Evolutionary conservation across 2,113 vertebrate species (phyloP), one percentile per base, ranked within the genome.

Genomic region (Ciconia boyciana): DNA sequence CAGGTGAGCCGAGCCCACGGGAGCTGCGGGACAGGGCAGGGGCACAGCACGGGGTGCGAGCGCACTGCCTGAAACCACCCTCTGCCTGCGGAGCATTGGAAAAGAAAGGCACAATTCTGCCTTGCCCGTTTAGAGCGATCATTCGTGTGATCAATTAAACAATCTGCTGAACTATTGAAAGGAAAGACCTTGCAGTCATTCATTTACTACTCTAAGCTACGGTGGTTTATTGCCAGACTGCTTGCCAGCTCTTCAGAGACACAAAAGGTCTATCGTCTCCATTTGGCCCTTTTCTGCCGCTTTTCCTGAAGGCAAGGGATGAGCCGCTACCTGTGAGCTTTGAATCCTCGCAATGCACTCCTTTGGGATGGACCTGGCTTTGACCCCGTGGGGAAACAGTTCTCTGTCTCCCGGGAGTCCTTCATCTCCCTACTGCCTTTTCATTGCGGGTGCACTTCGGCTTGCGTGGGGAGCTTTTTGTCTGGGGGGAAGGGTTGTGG

Each of bases 41-140:
- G 39, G 12, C 18, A 18, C 5, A 17, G 55, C 48, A 2, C 22
- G 20, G 24, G 32, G 13, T 26, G 19, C 1, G 31, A 17, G 68
- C 1, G 22, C 7, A 2, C 13, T 24, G 32, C 44, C 68, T 4
- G 0, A 71, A 65, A 13, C 19, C 58, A 11, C 55, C 24, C 13
- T 46, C 22, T 65, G n/a, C 29, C 43, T 5, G 0, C 0, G 0
- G 7, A 6, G 13, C 36, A 24, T 5, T 1, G 3, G 25, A 3
- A 20, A 16, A 62, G n/a, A 34, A 19, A 28, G 41, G 36, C 28
- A 16, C 29, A 16, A 3, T 11, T 9, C 55, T 21, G 43, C 49
- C 15, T 20, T 36, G 39, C 22, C 25, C 2, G 0, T 3, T 49
- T 12, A 14, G 16, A 3, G 3, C 4, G 2, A 12, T 36, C 39